Conservation (phyloP, 2,888 invertebrate genomes). For the Epiperipatus broadwayi region DNA sequence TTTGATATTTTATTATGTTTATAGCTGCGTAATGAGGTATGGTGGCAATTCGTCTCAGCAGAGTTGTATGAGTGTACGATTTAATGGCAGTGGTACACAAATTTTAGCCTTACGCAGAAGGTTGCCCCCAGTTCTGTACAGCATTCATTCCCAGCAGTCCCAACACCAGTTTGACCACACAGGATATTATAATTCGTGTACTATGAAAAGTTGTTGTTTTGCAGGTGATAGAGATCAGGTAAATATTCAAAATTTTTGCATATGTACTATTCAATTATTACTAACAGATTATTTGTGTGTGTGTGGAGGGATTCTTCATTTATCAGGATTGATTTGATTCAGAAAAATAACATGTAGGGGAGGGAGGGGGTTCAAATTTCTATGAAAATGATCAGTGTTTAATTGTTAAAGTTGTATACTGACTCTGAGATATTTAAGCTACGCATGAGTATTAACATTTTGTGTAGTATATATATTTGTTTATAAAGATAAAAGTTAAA, state of each 20-base stretch:
- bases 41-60: slow-evolving; percentile 32
- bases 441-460: no score
- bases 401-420: no score
- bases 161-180: slow-evolving; percentile 71
- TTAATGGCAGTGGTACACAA: slow-evolving; percentile 54
- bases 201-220: slow-evolving; percentile 90
- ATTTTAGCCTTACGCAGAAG: slow-evolving; percentile 63
- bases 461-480: no score
- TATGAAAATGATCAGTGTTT: no score
- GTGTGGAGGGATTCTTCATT: no score
- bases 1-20: slow-evolving; percentile 33
- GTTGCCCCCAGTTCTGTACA: slow-evolving; percentile 63
- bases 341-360: no score
- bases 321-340: no score
- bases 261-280: background rate
- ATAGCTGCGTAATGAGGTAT: slow-evolving; percentile 26
- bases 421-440: no score
- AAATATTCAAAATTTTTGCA: no score
- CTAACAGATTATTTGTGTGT: no score
- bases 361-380: no score
- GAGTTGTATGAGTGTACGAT: slow-evolving; percentile 80
- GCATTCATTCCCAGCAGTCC: slow-evolving; percentile 42
- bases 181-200: slow-evolving; percentile 84
- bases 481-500: no score
- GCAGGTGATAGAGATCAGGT: slow-evolving; percentile 58